phyloP scores from a whole-genome alignment of 1,140 invertebrate species.

The Rhagoletis pomonella region DNA sequence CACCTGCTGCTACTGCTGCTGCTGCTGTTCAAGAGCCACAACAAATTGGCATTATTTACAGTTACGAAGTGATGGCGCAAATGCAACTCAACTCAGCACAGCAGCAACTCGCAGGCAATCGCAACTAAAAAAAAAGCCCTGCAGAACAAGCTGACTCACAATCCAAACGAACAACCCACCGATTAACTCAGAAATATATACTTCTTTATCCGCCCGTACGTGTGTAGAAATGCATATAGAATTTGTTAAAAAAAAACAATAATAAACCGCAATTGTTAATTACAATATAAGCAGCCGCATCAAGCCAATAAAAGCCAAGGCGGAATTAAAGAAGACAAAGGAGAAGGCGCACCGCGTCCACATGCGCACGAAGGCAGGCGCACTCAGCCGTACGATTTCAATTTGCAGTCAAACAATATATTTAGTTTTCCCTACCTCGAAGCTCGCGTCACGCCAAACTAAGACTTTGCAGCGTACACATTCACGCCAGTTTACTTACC shows the following conservation, averaged over 20 bases:
- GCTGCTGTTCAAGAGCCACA: not conserved
- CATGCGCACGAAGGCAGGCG: not conserved
- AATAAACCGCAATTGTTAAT: not conserved
- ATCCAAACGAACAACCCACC: not conserved
- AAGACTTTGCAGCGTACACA: not conserved
- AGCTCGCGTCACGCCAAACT: not conserved
- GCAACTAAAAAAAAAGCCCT: not conserved
- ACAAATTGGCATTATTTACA: not conserved
- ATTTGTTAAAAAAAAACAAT: not conserved
- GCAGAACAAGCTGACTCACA: not conserved
- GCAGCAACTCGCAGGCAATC: not conserved
- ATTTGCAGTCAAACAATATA: slow-evolving; percentile 29
- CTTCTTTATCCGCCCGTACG: no score
- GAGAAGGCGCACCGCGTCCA: not conserved
- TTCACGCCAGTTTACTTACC: slow-evolving; percentile 61
- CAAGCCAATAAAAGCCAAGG: not conserved
- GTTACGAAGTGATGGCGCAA: not conserved
- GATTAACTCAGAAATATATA: not conserved
- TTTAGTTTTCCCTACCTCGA: not conserved
- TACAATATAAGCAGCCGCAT: not conserved
- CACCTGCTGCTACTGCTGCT: not conserved
- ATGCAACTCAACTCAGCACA: not conserved
- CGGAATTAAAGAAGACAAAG: not conserved
- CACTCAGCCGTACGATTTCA: slow-evolving; percentile 21
- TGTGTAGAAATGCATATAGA: not conserved